Evolutionary conservation across 1,140 invertebrate species (phyloP), one percentile per base, ranked within the genome.

Genomic region (Euglossa dilemma): DNA sequence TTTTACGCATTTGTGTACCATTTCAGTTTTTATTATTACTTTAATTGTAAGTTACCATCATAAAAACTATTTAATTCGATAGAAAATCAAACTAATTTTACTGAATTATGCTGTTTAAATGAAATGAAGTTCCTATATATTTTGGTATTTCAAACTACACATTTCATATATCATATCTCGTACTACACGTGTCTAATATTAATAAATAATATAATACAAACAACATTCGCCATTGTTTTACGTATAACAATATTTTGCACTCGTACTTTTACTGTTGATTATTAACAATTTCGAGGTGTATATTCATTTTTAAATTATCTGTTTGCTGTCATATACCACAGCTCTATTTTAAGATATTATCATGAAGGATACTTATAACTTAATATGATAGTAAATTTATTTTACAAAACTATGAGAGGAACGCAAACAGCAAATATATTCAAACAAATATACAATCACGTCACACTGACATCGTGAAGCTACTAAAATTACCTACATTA

Each of bases 131-230:
- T 45, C n/a, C 59, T 75, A 61, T 43, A 23, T 74, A 43, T 28
- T 70, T 78, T 20, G 9, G 20, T 76, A 36, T 18, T 61, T 45
- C n/a, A 69, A 47, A 25, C 45, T 69, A 47, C n/a, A 66, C 66
- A 50, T 7, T 50, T 52, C 52, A 28, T 50, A 4, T 63, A 57
- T 61, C 0, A 43, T 66, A 43, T 23, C 16, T 76, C 14, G 47
- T 20, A 23, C 36, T 78, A 69, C 8, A 76, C 25, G n/a, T 50
- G 7, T 50, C 20, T 50, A 50, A n/a, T 63, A 75, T 50, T 50
- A 76, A 63, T 47, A 76, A 75, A 25, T 75, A 75, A 72, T 36
- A 63, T 50, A 20, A 50, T 63, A 76, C 47, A 63, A 36, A 61
- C 45, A 69, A 54, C 59, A 28, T 70, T 70, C 25, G 14, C 20